These are phyloP conservation scores for Poecilia wingei DNA, from an alignment of 2,797 vertebrate genomes.

Conservation along the genomic window DNA sequence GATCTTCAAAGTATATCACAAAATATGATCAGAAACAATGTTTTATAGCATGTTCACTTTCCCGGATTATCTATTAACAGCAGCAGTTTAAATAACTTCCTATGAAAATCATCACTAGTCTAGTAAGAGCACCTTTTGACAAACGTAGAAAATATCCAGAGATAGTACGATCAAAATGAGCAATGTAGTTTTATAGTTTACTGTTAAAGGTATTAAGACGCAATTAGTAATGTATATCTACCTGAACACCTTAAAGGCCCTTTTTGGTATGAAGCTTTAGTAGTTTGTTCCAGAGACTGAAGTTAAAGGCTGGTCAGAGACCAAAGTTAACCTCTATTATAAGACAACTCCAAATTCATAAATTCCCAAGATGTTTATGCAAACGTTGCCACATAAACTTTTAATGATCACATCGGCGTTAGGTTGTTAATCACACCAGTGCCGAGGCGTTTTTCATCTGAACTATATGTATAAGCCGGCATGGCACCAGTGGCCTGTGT, in stretches of 20 bases:
- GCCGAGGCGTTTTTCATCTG: neutral
- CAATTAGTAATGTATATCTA: neutral
- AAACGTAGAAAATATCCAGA: neutral
- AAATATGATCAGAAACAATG: neutral
- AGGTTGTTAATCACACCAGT: neutral
- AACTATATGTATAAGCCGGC: neutral
- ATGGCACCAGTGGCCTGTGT: neutral
- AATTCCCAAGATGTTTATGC: neutral
- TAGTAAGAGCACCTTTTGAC: neutral
- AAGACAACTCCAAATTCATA: neutral
- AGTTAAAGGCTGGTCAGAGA: neutral
- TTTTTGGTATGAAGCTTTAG: neutral
- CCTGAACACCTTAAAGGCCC: neutral
- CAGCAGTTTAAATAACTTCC: neutral
- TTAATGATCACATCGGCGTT: neutral
- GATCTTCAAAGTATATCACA: neutral
- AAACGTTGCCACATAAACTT: neutral
- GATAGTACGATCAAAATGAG: neutral
- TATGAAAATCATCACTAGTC: neutral
- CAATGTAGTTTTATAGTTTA: neutral
- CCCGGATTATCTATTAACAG: neutral
- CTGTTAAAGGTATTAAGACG: neutral
- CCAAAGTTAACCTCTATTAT: neutral
- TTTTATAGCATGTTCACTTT: neutral
- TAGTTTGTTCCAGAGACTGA: neutral